A percentile compares a stretch with the other conserved stretches of the same genome.
These are phyloP conservation scores for Sterna hirundo DNA, from an alignment of 2,113 vertebrate genomes.

Conservation along the genomic window DNA sequence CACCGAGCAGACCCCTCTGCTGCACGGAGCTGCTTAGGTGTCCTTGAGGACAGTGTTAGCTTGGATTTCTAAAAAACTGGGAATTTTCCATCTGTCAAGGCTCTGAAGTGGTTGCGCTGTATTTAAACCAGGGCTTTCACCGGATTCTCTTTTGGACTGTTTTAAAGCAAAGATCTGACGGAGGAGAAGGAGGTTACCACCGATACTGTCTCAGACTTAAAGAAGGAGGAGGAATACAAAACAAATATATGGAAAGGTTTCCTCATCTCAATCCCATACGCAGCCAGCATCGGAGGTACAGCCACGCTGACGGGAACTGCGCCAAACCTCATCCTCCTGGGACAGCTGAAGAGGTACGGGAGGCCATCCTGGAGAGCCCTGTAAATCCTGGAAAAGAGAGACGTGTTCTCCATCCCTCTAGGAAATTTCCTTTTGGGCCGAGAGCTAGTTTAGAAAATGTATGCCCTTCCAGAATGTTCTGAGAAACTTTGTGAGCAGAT, in stretches of 20 bases:
- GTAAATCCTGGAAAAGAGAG: not conserved
- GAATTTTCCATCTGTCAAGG: constrained; percentile 39
- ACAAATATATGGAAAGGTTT: constrained; percentile 95
- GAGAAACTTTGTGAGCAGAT: not conserved
- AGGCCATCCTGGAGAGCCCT: not conserved
- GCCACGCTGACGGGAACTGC: constrained; percentile 93
- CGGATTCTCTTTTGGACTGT: constrained; percentile 58
- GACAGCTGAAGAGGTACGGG: constrained; percentile 90
- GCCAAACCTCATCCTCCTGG: constrained; percentile 94
- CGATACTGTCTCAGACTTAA: constrained; percentile 72
- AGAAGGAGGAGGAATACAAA: constrained; percentile 82
- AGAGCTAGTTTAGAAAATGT: not conserved
- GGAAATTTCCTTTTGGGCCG: not conserved
- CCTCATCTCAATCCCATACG: constrained; percentile 93
- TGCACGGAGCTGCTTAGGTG: not conserved
- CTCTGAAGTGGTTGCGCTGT: constrained; percentile 43
- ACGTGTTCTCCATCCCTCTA: not conserved
- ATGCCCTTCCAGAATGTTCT: not conserved
- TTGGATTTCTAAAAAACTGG: constrained; percentile 13
- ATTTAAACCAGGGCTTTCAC: constrained; percentile 58
- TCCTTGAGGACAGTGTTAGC: not conserved
- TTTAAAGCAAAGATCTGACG: constrained; percentile 74
- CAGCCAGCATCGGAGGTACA: constrained; percentile 94
- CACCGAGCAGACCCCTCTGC: not conserved
- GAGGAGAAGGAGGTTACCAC: constrained; percentile 72